These are phyloP conservation scores for Pseudorhiza aurosa DNA, from an alignment of 30 jellyfish, hydroid and myxozoan species.

Conservation along the genomic window DNA sequence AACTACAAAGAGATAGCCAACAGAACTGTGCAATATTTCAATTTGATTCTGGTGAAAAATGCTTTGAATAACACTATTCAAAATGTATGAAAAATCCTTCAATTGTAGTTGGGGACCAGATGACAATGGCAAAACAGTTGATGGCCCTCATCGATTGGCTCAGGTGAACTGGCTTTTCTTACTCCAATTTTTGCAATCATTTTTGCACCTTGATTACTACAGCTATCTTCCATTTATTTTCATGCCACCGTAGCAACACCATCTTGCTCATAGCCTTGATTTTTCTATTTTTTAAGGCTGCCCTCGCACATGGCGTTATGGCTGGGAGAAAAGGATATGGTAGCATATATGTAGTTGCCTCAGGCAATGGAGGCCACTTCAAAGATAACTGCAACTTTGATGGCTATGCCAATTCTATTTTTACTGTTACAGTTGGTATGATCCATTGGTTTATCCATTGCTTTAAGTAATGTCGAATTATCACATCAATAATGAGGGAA, in stretches of 20 bases:
- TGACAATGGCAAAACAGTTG: constrained; percentile 99
- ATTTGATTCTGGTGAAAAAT: too few relatives aligned
- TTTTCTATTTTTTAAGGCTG: constrained; percentile 67
- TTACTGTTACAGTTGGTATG: constrained; percentile 96
- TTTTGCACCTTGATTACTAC: neutral
- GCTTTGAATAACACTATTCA: too few relatives aligned
- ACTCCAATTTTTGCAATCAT: neutral
- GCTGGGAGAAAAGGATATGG: constrained; percentile 98
- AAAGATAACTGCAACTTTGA: constrained; percentile 98
- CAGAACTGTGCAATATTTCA: too few relatives aligned
- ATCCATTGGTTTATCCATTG: neutral
- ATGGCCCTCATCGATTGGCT: constrained; percentile 99
- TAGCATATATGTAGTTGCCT: constrained; percentile 95
- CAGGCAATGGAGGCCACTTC: constrained; percentile 99
- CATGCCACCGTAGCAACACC: too few relatives aligned
- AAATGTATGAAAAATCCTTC: too few relatives aligned
- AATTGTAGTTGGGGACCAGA: constrained; percentile 98
- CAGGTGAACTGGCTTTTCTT: constrained; percentile 66
- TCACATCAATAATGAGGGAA: neutral
- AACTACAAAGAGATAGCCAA: too few relatives aligned
- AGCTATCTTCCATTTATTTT: too few relatives aligned
- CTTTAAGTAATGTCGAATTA: neutral
- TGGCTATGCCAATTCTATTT: constrained; percentile 98
- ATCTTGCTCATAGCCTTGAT: too few relatives aligned
- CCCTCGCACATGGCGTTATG: constrained; percentile 97